phyloP scores from a whole-genome alignment of 2,797 vertebrate species.

The Esox lucius region DNA sequence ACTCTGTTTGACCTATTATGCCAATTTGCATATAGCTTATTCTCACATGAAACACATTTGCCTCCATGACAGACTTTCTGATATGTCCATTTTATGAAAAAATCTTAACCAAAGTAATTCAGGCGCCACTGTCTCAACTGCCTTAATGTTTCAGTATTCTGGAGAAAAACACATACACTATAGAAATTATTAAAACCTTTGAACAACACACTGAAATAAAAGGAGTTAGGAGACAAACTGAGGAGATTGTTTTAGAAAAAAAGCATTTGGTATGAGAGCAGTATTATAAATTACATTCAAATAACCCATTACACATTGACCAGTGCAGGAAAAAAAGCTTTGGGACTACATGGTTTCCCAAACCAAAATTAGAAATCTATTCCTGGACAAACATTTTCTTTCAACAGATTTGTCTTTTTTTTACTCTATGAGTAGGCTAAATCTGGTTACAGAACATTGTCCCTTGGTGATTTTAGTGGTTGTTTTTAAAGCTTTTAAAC shows the following conservation, averaged over 20 bases:
- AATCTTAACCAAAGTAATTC: not conserved
- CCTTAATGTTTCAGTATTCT: not conserved
- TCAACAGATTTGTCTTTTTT: not conserved
- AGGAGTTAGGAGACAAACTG: slow-evolving; percentile 27
- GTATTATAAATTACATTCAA: slow-evolving; percentile 1
- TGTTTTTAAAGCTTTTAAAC: slow-evolving; percentile 38
- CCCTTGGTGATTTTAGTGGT: slow-evolving; percentile 53
- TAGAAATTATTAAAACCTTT: not conserved
- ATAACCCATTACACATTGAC: slow-evolving; percentile 23
- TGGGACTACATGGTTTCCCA: not conserved
- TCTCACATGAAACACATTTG: too few relatives aligned
- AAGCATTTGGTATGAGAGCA: not conserved
- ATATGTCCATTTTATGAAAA: not conserved
- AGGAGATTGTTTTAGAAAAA: slow-evolving; percentile 25
- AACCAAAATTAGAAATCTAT: not conserved
- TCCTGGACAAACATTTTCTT: not conserved
- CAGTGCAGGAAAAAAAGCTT: slow-evolving; percentile 50
- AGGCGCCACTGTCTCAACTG: not conserved
- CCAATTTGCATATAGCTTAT: too few relatives aligned
- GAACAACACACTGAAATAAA: slow-evolving; percentile 22
- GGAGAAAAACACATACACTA: not conserved
- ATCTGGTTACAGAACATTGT: not conserved
- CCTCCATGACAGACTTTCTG: too few relatives aligned
- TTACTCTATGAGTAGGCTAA: not conserved
- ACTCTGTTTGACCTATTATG: too few relatives aligned